Evolutionary conservation across 2,797 vertebrate genomes (phyloP).

Genomic region (Lutjanus campechanus): DNA sequence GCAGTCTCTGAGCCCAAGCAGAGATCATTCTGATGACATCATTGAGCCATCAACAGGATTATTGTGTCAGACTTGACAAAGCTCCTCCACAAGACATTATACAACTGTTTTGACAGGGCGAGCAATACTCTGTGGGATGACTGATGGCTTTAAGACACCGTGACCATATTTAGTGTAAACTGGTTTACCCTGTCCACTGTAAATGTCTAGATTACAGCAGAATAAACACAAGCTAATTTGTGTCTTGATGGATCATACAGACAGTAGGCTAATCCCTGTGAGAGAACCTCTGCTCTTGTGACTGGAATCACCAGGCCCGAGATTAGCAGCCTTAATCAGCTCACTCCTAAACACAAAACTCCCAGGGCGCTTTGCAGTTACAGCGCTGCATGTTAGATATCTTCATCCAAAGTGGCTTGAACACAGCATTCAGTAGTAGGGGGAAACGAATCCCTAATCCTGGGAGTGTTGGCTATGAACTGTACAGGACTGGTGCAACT

Average conservation of each 20-base stretch:
- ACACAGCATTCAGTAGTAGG: not conserved
- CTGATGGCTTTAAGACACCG: not conserved
- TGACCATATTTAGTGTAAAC: conserved; percentile 1
- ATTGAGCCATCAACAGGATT: conserved; percentile 1
- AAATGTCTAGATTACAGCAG: conserved; percentile 6
- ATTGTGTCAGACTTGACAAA: conserved; percentile 1
- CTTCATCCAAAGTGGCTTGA: conserved; percentile 1
- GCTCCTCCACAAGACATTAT: not conserved
- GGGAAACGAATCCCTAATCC: not conserved
- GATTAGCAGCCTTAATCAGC: conserved; percentile 28
- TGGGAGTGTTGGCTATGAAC: not conserved
- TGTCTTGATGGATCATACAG: not conserved
- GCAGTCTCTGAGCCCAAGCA: not conserved
- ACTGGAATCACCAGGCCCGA: not conserved
- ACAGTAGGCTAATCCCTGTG: conserved; percentile 27
- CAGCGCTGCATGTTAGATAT: not conserved
- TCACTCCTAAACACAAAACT: not conserved
- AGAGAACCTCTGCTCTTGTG: conserved; percentile 5
- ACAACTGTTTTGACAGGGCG: not conserved
- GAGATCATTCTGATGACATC: not conserved
- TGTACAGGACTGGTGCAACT: not conserved
- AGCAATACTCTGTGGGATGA: not conserved
- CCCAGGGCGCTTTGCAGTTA: not conserved
- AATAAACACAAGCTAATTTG: not conserved
- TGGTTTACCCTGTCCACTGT: not conserved